Evolutionary conservation across 23 tunicate genomes (phyloP).

Genomic region (Phallusia fumigata): DNA sequence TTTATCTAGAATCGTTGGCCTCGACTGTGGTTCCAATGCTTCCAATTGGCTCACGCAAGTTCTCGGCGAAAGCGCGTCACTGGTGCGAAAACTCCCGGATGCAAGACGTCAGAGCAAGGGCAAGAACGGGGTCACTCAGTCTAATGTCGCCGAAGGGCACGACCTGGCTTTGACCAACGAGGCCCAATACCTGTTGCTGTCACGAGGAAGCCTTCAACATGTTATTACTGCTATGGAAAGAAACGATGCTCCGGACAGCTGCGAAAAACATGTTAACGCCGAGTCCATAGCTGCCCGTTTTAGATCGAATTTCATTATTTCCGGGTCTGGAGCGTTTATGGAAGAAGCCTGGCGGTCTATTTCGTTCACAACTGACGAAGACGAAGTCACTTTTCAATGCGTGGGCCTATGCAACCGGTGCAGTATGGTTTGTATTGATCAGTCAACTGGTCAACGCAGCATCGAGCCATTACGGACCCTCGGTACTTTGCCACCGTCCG

Average conservation of each 20-base stretch:
- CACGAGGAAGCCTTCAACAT: slow-evolving; percentile 39
- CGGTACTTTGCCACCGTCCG: slow-evolving; percentile 41
- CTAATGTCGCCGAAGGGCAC: background rate
- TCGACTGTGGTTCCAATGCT: slow-evolving; percentile 62
- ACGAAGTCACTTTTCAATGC: slow-evolving; percentile 3
- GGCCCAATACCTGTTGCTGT: slow-evolving; percentile 69
- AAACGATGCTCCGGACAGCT: background rate
- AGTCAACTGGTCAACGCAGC: slow-evolving; percentile 34
- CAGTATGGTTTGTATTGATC: slow-evolving; percentile 71
- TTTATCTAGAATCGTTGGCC: slow-evolving; percentile 26
- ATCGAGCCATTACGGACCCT: slow-evolving; percentile 54
- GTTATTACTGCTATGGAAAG: slow-evolving; percentile 6
- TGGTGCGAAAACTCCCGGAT: slow-evolving; percentile 42
- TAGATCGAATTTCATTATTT: slow-evolving; percentile 56
- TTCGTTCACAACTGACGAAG: background rate
- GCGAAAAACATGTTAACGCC: background rate
- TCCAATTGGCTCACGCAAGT: slow-evolving; percentile 48
- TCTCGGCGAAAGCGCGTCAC: slow-evolving; percentile 21
- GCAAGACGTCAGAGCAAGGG: slow-evolving; percentile 15
- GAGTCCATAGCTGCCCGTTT: slow-evolving; percentile 48
- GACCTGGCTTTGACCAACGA: slow-evolving; percentile 53
- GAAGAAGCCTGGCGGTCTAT: slow-evolving; percentile 60
- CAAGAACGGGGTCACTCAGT: background rate
- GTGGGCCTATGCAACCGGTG: slow-evolving; percentile 69
- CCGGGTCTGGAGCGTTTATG: slow-evolving; percentile 57